A percentile compares a stretch with the other conserved stretches of the same genome.
Evolutionary conservation across 92 coral and sea anemone genomes (phyloP).

Genomic region (Zoanthus sansibaricus): DNA sequence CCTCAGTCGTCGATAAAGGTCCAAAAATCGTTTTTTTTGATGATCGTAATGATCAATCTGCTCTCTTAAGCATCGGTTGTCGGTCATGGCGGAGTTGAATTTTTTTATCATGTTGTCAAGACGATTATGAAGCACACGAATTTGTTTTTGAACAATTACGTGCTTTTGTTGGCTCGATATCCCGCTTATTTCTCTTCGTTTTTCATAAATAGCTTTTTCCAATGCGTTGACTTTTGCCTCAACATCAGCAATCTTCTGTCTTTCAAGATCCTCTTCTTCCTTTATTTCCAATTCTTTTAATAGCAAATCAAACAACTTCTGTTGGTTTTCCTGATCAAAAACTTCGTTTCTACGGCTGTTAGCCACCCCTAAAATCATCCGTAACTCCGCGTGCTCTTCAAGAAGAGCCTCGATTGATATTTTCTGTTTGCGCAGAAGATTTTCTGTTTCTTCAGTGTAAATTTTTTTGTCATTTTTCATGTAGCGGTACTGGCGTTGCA

Average conservation of each 20-base stretch:
- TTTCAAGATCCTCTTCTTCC: constrained; percentile 67
- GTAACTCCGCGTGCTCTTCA: constrained; percentile 75
- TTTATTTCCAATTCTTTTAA: constrained; percentile 69
- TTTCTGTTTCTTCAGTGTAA: constrained; percentile 89
- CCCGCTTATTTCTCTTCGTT: constrained; percentile 70
- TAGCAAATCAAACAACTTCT: constrained; percentile 71
- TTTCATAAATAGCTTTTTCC: constrained; percentile 64
- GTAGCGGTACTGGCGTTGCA: constrained; percentile 86
- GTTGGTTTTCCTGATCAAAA: constrained; percentile 74
- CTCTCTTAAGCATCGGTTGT: constrained; percentile 71
- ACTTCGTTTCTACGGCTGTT: constrained; percentile 70
- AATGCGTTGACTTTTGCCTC: constrained; percentile 64
- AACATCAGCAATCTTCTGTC: constrained; percentile 50
- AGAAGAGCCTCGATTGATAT: constrained; percentile 75
- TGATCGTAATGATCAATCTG: constrained; percentile 76
- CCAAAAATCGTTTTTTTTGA: constrained; percentile 86
- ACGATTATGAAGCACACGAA: constrained; percentile 88
- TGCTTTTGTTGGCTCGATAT: constrained; percentile 66
- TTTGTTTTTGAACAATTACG: constrained; percentile 74
- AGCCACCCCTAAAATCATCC: constrained; percentile 76
- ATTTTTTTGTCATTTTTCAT: constrained; percentile 84
- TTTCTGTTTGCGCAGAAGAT: constrained; percentile 83
- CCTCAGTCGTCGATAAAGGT: constrained; percentile 70
- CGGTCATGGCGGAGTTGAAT: constrained; percentile 80
- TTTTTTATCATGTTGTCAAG: constrained; percentile 88